phyloP scores from a whole-genome alignment of 1,140 invertebrate genomes.

The Choristoneura fumiferana region DNA sequence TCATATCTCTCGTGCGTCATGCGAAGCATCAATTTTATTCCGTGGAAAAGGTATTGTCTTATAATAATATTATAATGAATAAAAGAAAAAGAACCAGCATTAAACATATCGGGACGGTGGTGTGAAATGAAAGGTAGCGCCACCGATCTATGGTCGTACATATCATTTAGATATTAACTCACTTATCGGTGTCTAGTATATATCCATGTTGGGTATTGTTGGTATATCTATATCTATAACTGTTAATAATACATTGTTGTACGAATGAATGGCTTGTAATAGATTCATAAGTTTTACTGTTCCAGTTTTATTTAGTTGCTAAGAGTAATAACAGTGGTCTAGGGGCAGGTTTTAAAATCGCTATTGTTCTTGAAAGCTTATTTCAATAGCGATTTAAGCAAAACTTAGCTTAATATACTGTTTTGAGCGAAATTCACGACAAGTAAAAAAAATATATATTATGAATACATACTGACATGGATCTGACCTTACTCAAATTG shows the following conservation, averaged over 20 bases:
- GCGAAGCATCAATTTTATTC: no score
- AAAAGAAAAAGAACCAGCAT: slow-evolving; percentile 56
- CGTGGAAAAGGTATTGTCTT: no score
- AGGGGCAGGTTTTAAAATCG: no score
- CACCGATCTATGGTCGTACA: slow-evolving; percentile 43
- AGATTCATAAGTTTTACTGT: background rate
- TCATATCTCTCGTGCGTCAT: no score
- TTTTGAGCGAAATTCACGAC: no score
- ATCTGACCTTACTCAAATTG: no score
- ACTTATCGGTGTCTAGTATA: slow-evolving; percentile 34
- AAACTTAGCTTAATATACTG: no score
- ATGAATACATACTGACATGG: no score
- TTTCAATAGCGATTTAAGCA: no score
- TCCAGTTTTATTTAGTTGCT: background rate
- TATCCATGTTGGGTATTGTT: slow-evolving; percentile 50
- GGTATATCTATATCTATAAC: slow-evolving; percentile 36
- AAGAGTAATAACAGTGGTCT: no score
- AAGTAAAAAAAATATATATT: no score
- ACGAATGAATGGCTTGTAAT: slow-evolving; percentile 19
- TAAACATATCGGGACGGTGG: slow-evolving; percentile 53
- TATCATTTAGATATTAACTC: slow-evolving; percentile 64
- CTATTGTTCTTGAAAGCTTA: no score
- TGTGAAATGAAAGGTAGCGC: slow-evolving; percentile 24
- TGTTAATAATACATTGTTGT: slow-evolving; percentile 42
- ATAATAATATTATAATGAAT: slow-evolving; percentile 26